phyloP scores from a whole-genome alignment of 2,888 invertebrate genomes.

The Andrena marginata region DNA sequence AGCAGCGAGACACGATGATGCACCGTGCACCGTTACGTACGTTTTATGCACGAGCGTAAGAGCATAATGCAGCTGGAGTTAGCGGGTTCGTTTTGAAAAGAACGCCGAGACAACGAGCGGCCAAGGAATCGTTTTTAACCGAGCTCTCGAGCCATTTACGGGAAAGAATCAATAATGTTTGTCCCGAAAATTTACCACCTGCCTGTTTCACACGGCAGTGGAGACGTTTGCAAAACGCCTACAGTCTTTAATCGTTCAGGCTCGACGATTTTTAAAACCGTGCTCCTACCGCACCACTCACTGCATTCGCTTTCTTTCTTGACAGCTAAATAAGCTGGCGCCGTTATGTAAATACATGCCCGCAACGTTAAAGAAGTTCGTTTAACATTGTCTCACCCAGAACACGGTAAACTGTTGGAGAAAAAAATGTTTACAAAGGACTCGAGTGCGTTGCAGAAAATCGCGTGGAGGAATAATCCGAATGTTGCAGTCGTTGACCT shows the following conservation, averaged over 20 bases:
- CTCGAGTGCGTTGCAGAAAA: neutral
- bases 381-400: neutral
- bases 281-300: too few relatives aligned
- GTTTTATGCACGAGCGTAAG: slow-evolving; percentile 55
- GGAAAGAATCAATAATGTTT: slow-evolving; percentile 1
- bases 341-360: neutral
- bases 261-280: neutral
- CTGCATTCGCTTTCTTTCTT: neutral
- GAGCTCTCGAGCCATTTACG: neutral
- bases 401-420: neutral
- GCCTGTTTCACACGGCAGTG: neutral
- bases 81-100: slow-evolving; percentile 18
- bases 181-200: too few relatives aligned
- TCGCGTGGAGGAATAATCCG: neutral
- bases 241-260: neutral
- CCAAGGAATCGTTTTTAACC: slow-evolving; percentile 34
- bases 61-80: slow-evolving; percentile 40
- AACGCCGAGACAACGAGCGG: neutral
- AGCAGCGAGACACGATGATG: slow-evolving; percentile 52
- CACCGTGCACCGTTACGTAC: slow-evolving; percentile 34
- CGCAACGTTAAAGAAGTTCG: neutral
- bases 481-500: neutral
- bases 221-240: neutral
- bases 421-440: neutral
- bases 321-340: slow-evolving; percentile 7